These are phyloP conservation scores for Hippopotamyrus pictus DNA, from an alignment of 2,797 vertebrate species.

Conservation along the genomic window DNA sequence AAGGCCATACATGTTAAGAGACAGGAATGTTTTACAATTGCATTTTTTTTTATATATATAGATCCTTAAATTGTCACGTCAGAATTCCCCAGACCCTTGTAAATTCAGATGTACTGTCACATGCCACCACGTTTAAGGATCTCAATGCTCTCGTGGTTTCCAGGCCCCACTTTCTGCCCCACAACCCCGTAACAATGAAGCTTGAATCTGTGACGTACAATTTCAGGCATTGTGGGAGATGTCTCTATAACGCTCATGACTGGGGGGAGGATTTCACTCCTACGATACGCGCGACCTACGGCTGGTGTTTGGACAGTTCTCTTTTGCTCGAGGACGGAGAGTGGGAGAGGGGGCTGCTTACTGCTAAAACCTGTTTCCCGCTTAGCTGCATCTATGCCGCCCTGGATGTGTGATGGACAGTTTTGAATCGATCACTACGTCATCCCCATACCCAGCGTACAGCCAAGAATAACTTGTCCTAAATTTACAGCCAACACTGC, in stretches of 20 bases:
- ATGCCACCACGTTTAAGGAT: background rate
- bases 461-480: background rate
- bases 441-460: background rate
- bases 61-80: background rate
- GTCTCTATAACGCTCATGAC: background rate
- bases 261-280: background rate
- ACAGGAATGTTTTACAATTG: background rate
- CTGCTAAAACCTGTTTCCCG: background rate
- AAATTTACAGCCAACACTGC: background rate
- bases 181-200: background rate
- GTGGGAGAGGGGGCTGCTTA: background rate
- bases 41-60: background rate
- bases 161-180: background rate
- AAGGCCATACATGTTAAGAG: background rate
- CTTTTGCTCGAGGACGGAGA: background rate
- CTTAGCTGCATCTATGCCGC: background rate
- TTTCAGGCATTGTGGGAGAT: background rate
- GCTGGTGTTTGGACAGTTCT: background rate
- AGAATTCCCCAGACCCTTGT: background rate
- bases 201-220: background rate
- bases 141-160: background rate
- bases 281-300: background rate
- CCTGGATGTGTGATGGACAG: background rate
- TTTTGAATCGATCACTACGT: background rate
- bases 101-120: background rate